Conservation (phyloP, 2,113 vertebrate genomes). For the Channa maculata region DNA sequence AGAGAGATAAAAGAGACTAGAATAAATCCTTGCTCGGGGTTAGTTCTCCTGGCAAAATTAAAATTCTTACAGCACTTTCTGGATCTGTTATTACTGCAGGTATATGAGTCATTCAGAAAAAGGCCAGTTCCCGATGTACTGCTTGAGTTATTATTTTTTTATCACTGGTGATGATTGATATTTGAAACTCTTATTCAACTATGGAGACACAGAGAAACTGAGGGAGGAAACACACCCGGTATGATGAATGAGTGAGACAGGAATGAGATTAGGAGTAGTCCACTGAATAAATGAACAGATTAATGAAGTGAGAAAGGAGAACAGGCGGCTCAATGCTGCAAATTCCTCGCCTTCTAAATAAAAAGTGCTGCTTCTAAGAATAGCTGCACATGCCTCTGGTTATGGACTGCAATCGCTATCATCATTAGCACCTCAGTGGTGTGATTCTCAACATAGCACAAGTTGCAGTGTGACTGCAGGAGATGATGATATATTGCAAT, state of each 20-base stretch:
- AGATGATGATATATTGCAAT: constrained; percentile 34
- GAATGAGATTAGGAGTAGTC: constrained; percentile 66
- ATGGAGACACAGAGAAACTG: constrained; percentile 3
- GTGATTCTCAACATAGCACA: constrained; percentile 57
- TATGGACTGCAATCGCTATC: constrained; percentile 47
- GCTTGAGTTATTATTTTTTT: constrained; percentile 19
- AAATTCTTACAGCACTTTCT: constrained; percentile 2
- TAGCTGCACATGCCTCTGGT: constrained; percentile 64
- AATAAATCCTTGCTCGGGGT: constrained; percentile 11
- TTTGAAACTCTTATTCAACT: constrained; percentile 20
- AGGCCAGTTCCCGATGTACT: neutral
- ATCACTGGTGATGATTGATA: constrained; percentile 23
- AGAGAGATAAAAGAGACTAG: neutral
- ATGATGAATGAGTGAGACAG: constrained; percentile 72
- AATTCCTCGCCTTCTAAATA: constrained; percentile 60
- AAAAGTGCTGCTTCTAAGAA: constrained; percentile 67
- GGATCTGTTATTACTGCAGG: constrained; percentile 13
- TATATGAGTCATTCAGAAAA: constrained; percentile 7
- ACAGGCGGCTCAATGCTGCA: constrained; percentile 40
- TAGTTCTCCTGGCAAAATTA: neutral
- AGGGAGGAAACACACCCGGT: constrained; percentile 13
- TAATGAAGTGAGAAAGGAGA: constrained; percentile 73
- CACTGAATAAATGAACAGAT: constrained; percentile 72
- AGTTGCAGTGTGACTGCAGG: constrained; percentile 40
- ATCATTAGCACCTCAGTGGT: constrained; percentile 67